Evolutionary conservation across 2,888 invertebrate genomes (phyloP).

Genomic region (Tenodera sinensis): DNA sequence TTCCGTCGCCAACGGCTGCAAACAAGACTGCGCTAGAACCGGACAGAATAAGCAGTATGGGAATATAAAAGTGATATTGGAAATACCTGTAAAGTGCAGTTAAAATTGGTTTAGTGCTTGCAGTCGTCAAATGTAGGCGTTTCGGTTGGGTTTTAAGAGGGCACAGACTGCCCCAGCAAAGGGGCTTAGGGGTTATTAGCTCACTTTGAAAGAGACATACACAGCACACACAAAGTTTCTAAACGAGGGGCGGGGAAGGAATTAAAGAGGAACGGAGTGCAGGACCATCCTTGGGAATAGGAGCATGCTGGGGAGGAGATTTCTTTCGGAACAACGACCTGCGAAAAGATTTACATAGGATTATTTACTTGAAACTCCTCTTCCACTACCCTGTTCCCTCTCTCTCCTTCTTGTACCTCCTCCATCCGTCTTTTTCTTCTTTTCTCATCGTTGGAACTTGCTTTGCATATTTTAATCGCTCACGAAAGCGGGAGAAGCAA

Average conservation of each 20-base stretch:
- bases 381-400: background rate
- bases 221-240: constrained; percentile 14
- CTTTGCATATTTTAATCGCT: constrained; percentile 9
- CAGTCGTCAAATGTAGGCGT: background rate
- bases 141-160: background rate
- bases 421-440: background rate
- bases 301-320: background rate
- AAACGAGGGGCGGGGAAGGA: constrained; percentile 9
- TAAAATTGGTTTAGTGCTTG: too few species aligned
- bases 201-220: background rate
- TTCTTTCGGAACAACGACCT: background rate
- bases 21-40: too few species aligned
- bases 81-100: too few species aligned
- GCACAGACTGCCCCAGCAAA: background rate
- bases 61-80: too few species aligned
- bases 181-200: background rate
- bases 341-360: constrained; percentile 29
- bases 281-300: too few species aligned
- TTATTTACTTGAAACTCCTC: constrained; percentile 24
- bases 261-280: constrained; percentile 8
- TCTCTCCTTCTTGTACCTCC: background rate
- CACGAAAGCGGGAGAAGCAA: background rate
- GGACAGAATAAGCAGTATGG: too few species aligned
- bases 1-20: too few species aligned
- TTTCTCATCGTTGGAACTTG: background rate